phyloP scores from a whole-genome alignment of 2,797 vertebrate species.

The Silurus lanzhouensis region DNA sequence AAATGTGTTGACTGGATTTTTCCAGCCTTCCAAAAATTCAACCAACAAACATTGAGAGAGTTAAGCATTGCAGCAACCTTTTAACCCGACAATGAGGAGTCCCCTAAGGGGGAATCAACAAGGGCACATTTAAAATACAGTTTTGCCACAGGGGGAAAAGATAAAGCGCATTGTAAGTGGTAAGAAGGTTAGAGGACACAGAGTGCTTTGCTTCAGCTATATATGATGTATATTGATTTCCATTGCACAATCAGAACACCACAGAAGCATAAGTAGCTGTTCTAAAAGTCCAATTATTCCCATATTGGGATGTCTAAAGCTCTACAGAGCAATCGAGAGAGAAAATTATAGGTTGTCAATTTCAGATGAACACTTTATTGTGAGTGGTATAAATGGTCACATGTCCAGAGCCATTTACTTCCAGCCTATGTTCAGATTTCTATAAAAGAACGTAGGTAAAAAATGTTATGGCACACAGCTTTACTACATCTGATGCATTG shows the following conservation, averaged over 20 bases:
- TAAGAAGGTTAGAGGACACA: neutral
- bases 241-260: neutral
- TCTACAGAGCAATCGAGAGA: constrained; percentile 6
- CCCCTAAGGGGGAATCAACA: neutral
- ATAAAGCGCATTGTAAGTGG: neutral
- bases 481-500: neutral
- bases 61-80: neutral
- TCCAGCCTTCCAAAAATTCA: neutral
- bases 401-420: neutral
- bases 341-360: constrained; percentile 9
- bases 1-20: neutral
- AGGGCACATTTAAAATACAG: neutral
- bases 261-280: neutral
- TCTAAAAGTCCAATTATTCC: constrained; percentile 2
- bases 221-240: neutral
- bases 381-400: neutral
- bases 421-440: neutral
- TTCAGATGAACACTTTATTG: neutral
- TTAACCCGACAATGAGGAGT: neutral
- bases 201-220: neutral
- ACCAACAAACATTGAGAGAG: neutral
- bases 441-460: neutral
- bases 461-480: neutral
- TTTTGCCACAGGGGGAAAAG: neutral
- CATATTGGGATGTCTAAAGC: neutral